Conservation (phyloP, 2,797 vertebrate species). For the Australoheros facetus region DNA sequence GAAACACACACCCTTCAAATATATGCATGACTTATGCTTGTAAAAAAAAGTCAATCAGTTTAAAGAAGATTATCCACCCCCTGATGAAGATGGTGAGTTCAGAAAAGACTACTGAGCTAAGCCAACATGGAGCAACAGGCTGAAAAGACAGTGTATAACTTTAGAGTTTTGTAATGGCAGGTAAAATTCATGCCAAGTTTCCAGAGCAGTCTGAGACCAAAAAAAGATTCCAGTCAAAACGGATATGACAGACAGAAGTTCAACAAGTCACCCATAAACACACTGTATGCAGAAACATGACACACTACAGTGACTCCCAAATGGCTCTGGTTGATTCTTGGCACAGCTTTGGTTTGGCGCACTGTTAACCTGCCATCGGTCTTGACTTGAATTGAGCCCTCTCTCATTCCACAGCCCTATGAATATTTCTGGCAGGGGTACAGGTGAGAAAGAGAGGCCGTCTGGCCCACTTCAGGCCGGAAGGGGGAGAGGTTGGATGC, state of each 20-base stretch:
- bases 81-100: not conserved
- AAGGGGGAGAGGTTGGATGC: not conserved
- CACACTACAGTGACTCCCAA: constrained; percentile 27
- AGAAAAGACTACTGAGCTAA: not conserved
- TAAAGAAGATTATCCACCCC: not conserved
- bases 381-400: constrained; percentile 1
- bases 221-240: constrained; percentile 50
- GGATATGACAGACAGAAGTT: constrained; percentile 3
- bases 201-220: constrained; percentile 32
- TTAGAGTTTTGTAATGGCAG: constrained; percentile 26
- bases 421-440: constrained; percentile 56
- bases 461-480: not conserved
- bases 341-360: constrained; percentile 13
- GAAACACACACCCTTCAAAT: not conserved
- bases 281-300: constrained; percentile 39
- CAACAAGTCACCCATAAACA: constrained; percentile 10
- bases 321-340: constrained; percentile 12
- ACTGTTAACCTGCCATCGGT: not conserved
- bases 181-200: constrained; percentile 39
- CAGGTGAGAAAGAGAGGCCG: not conserved
- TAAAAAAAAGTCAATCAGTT: not conserved
- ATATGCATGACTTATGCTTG: no score
- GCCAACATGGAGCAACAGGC: not conserved
- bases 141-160: constrained; percentile 11
- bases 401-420: constrained; percentile 64